These are phyloP conservation scores for Erebia ligea DNA, from an alignment of 2,888 invertebrate genomes.

Conservation along the genomic window DNA sequence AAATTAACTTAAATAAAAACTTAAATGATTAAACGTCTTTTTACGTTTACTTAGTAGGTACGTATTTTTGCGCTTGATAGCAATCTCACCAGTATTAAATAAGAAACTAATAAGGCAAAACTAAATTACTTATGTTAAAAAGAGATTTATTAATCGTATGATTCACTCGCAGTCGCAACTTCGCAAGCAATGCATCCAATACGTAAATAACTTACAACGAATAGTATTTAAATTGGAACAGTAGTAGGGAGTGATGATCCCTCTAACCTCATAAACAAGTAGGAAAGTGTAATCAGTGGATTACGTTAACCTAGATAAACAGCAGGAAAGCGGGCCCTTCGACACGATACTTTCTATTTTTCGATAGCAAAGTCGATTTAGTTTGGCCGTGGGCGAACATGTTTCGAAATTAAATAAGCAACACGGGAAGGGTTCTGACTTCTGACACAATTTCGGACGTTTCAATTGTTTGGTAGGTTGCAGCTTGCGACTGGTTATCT, in stretches of 20 bases:
- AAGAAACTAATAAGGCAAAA: neutral
- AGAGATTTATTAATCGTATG: neutral
- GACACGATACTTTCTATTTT: slow-evolving; percentile 81
- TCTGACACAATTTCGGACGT: slow-evolving; percentile 34
- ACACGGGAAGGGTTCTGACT: slow-evolving; percentile 36
- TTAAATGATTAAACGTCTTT: neutral
- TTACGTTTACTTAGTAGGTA: too few species aligned
- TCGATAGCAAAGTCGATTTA: slow-evolving; percentile 72
- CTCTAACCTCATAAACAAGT: slow-evolving; percentile 39
- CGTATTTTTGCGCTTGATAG: too few species aligned
- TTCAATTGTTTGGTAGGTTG: slow-evolving; percentile 30
- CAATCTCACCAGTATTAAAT: neutral
- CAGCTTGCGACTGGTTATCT: slow-evolving; percentile 9
- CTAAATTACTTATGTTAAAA: neutral
- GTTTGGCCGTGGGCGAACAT: slow-evolving; percentile 74
- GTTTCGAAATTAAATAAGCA: slow-evolving; percentile 41
- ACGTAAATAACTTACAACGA: slow-evolving; percentile 27
- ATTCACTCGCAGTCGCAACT: slow-evolving; percentile 12
- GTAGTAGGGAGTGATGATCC: slow-evolving; percentile 41
- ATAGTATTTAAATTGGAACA: slow-evolving; percentile 33
- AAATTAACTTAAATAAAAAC: neutral
- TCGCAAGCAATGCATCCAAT: slow-evolving; percentile 17
- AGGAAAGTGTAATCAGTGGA: slow-evolving; percentile 41
- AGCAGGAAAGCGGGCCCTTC: slow-evolving; percentile 74
- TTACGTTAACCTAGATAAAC: slow-evolving; percentile 67